Base-by-base conservation (phyloP, 2,797 vertebrate species). In the Etheostoma perlongum region DNA sequence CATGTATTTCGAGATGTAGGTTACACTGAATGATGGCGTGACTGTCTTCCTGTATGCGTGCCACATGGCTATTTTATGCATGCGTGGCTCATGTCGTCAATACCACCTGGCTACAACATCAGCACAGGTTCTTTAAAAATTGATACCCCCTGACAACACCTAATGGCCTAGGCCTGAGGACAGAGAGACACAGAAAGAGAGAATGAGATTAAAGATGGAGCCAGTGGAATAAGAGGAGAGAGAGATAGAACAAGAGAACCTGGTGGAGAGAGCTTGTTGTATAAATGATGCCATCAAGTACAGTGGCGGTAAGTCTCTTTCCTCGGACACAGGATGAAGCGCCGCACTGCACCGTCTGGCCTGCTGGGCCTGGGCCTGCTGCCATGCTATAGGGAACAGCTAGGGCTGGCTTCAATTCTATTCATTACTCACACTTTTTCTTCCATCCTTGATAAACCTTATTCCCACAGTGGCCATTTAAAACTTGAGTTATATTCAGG, bases 101-200 rank as follows among this genome's bases (percentile, higher is more conserved):
- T 48, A 79, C 61, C 64, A 52, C 42, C 67, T 25, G 4, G 51
- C 72, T 66, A n/a, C 46, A 82, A 58, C 78, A 70, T 66, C 88
- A 63, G 82, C 77, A 61, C 23, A 1, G 72, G 4, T 72, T 69
- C 85, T 88, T 93, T 84, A 92, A 92, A 91, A 80, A 93, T 90
- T 74, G 67, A 92, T 88, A 72, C 69, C 76, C 76, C 49, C 70
- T 85, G 89, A 90, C 85, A 85, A 78, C 74, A 79, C 69, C 85
- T 90, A 91, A 93, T 90, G 85, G 87, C 76, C 54, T 0, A 44
- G 27, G 76, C 89, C 84, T 19, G 75, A 72, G 65, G 86, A 78
- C 74, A 76, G 74, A 70, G 62, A 76, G 48, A 74, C 44, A 62
- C 51, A 2, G 68, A 58, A 27, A 67, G 79, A 74, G 72, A 67